Evolutionary conservation across 35 echinoderm and acorn worm species (phyloP), one percentile per base, ranked within the genome.

Genomic region (Apostichopus californicus): DNA sequence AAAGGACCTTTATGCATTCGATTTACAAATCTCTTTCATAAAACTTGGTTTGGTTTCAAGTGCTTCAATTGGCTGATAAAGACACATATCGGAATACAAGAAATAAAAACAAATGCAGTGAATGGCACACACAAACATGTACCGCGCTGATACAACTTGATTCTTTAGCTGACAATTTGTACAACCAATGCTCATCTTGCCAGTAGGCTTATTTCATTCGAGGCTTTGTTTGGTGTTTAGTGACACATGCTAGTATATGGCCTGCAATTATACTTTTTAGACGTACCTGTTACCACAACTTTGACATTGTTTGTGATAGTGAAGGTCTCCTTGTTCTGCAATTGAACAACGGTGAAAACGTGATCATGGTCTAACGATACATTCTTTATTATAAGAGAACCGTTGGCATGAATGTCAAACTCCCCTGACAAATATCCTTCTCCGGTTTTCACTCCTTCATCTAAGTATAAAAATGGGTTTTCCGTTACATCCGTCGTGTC

Each of bases 361-460:
- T 53, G 78, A 14, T 80, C 78, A 15, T 80, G 23, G 11, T 55
- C 53, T 17, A 80, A 55, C 0, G 78, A 80, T 0, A 80, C 78
- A 15, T 80, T 80, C 22, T 34, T 80, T 24, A 80, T 80, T 5
- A 80, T 52, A 9, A 80, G 53, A 5, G 78, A 80, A 5, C 78
- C 78, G 23, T 80, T 55, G 25, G 78, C 24, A 34, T 80, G 23
- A 28, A 80, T 80, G 15, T 80, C 26, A 80, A 80, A 80, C 17
- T 80, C 78, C 15, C 78, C 78, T 13, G 78, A 80, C 5, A 21
- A 34, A 80, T 80, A 80, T 15, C 78, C 78, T 10, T 80, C 23
- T 34, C 78, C 78, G 17, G 22, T 55, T 80, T 80, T 80, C 12
- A 8, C 23, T 34, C 25, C 53, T 55, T 80, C 21, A 4, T 80